A percentile compares a stretch with the other conserved stretches of the same genome.
Conservation (phyloP, 2,113 vertebrate species). For the Phylloscopus whistleri region DNA sequence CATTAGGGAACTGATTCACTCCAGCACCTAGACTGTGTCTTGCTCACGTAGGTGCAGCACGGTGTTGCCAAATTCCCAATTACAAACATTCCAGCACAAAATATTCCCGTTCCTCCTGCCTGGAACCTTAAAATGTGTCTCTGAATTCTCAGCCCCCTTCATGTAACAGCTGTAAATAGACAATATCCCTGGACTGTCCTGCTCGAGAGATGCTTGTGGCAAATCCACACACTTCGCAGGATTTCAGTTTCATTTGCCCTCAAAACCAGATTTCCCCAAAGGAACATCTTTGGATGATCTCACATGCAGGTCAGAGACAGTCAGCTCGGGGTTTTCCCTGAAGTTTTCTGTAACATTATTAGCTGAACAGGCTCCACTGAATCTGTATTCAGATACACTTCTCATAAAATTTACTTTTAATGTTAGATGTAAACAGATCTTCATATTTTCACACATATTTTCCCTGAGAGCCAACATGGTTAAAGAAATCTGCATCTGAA, state of each 20-base stretch:
- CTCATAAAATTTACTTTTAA: neutral
- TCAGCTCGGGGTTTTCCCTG: neutral
- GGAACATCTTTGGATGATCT: neutral
- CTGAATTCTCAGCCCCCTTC: neutral
- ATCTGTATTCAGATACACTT: accelerated
- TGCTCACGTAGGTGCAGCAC: neutral
- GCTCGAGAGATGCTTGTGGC: neutral
- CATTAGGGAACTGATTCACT: neutral
- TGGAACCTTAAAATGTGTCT: neutral
- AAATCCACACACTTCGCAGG: neutral
- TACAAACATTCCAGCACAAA: neutral
- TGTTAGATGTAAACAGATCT: neutral
- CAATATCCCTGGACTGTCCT: neutral
- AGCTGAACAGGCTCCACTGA: neutral
- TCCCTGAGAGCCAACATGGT: neutral
- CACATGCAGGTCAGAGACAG: neutral
- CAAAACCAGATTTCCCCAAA: neutral
- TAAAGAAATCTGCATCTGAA: neutral
- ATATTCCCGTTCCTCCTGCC: neutral
- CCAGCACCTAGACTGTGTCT: neutral
- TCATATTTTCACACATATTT: neutral
- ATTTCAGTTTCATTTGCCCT: neutral
- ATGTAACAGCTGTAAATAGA: neutral
- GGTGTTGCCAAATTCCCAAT: neutral
- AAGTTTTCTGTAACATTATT: neutral